Evolutionary conservation across 2,113 vertebrate species (phyloP).

Genomic region (Oryzias javanicus): DNA sequence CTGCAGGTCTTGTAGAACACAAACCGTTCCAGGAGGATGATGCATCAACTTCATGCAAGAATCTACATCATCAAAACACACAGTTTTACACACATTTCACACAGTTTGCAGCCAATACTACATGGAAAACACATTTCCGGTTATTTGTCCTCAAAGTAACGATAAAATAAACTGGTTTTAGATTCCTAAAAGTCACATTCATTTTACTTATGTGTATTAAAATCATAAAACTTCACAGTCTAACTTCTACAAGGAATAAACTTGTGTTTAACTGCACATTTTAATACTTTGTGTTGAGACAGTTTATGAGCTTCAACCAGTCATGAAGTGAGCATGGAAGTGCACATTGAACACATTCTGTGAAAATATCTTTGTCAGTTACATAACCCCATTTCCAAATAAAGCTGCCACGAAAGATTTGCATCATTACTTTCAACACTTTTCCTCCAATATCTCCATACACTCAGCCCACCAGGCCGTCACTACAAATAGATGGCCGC

Average conservation of each 20-base stretch:
- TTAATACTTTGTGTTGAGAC: no score
- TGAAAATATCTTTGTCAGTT: slow-evolving; percentile 1
- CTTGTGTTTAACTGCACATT: no score
- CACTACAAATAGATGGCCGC: slow-evolving; percentile 74
- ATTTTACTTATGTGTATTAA: neutral
- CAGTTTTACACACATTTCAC: neutral
- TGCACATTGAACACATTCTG: neutral
- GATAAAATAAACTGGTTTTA: no score
- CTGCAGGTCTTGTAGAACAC: neutral
- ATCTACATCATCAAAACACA: neutral
- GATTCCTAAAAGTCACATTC: neutral
- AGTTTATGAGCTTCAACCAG: no score
- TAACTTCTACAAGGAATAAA: no score
- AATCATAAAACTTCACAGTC: no score
- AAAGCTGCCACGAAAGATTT: slow-evolving; percentile 1
- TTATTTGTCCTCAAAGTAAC: no score
- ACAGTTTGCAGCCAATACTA: neutral
- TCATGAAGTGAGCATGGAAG: no score
- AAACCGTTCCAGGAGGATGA: neutral
- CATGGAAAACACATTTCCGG: no score
- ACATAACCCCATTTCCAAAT: slow-evolving; percentile 8
- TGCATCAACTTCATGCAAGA: neutral
- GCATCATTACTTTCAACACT: slow-evolving; percentile 33
- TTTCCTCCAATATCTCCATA: slow-evolving; percentile 27
- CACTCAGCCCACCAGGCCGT: slow-evolving; percentile 58